A percentile compares a stretch with the other conserved stretches of the same genome.
Evolutionary conservation across 2,113 vertebrate species (phyloP).

Genomic region (Corvus moneduloides): DNA sequence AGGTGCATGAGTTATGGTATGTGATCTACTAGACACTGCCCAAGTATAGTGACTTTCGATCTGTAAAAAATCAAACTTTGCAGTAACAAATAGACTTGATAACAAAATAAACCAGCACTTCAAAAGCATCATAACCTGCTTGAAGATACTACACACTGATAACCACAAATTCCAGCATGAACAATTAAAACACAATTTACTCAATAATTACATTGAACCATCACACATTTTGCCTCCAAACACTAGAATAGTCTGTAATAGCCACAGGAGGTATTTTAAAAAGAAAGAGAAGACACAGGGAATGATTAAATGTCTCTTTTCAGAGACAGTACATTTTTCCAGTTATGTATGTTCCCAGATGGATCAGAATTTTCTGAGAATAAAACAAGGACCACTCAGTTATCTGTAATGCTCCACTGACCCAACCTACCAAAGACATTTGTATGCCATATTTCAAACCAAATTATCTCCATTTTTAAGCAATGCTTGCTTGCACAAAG

Average conservation of each 20-base stretch:
- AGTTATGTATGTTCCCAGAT: not conserved
- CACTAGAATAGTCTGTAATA: not conserved
- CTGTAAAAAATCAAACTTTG: not conserved
- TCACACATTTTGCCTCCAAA: not conserved
- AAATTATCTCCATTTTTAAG: not conserved
- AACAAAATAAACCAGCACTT: not conserved
- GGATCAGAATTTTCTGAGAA: not conserved
- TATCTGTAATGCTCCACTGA: not conserved
- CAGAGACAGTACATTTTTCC: not conserved
- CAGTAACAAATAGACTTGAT: not conserved
- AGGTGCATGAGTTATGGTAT: rapidly evolving
- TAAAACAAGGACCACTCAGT: not conserved
- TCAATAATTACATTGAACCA: not conserved
- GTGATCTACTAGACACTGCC: not conserved
- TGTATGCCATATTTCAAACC: not conserved
- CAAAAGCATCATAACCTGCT: not conserved
- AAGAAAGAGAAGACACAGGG: not conserved
- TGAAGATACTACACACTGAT: not conserved
- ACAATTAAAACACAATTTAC: not conserved
- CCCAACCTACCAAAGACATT: not conserved
- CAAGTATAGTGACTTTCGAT: not conserved
- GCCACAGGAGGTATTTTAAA: not conserved
- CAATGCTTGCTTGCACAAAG: slow-evolving; percentile 9
- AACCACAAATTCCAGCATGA: not conserved
- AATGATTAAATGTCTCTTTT: not conserved